These are phyloP conservation scores for Wasmannia auropunctata DNA, from an alignment of 1,140 invertebrate species.

Conservation along the genomic window DNA sequence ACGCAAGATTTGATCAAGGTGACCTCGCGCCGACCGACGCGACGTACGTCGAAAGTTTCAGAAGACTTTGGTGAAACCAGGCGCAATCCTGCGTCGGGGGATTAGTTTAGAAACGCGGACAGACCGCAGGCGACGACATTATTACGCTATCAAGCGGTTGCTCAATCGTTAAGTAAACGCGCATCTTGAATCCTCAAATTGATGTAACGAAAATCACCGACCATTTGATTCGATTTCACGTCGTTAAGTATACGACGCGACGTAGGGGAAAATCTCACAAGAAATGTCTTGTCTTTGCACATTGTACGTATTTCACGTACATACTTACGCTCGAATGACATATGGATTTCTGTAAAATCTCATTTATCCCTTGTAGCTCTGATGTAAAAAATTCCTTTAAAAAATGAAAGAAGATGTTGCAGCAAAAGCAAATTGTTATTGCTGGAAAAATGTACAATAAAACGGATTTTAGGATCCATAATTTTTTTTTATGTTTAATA, in stretches of 20 bases:
- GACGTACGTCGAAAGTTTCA: slow-evolving; percentile 46
- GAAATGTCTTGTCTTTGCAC: neutral
- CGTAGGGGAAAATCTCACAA: neutral
- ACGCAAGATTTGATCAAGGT: neutral
- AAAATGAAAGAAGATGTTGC: too few relatives aligned
- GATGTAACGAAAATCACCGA: slow-evolving; percentile 23
- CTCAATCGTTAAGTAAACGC: slow-evolving; percentile 53
- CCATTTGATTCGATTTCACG: slow-evolving; percentile 28
- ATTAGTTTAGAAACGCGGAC: slow-evolving; percentile 67
- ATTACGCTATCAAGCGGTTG: slow-evolving; percentile 56
- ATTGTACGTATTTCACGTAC: neutral
- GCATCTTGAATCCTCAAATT: neutral
- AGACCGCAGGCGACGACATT: neutral
- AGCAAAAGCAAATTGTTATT: too few relatives aligned
- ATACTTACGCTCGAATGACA: neutral
- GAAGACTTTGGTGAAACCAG: slow-evolving; percentile 33
- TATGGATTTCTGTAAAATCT: neutral
- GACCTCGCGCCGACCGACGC: too few relatives aligned
- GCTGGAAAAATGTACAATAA: neutral
- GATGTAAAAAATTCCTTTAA: too few relatives aligned
- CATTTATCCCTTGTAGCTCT: neutral
- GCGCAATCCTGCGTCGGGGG: slow-evolving; percentile 2
- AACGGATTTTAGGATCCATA: neutral
- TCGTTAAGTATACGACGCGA: slow-evolving; percentile 15
- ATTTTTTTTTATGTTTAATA: too few relatives aligned